These are phyloP conservation scores for Drosophila truncata DNA, from an alignment of 1,140 invertebrate species.

Conservation along the genomic window DNA sequence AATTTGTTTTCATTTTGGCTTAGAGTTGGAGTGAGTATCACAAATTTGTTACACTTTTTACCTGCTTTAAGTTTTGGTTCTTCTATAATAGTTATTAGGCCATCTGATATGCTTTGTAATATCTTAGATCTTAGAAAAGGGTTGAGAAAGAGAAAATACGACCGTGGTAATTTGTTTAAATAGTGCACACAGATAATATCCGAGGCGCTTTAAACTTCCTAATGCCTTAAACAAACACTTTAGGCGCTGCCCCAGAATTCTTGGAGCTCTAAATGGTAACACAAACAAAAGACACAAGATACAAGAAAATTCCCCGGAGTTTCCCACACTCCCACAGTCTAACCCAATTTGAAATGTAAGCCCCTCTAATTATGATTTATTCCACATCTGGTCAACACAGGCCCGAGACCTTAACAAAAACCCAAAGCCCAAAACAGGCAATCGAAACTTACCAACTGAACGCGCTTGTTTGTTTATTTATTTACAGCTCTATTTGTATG, in stretches of 20 bases:
- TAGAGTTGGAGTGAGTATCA: neutral
- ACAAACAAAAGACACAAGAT: constrained; percentile 5
- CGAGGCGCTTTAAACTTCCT: neutral
- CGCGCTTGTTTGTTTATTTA: constrained; percentile 30
- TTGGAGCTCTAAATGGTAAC: constrained; percentile 11
- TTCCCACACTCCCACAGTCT: constrained; percentile 30
- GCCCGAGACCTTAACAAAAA: constrained; percentile 14
- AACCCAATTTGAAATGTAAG: constrained; percentile 37
- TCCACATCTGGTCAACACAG: constrained; percentile 19
- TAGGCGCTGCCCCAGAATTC: constrained; percentile 13
- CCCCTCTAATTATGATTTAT: constrained; percentile 48
- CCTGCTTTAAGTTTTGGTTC: neutral
- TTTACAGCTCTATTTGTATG: constrained; percentile 66
- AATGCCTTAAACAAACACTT: constrained; percentile 23
- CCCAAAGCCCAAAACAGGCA: constrained; percentile 19
- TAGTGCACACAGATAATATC: neutral
- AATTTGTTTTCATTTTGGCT: neutral
- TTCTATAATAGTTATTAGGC: neutral
- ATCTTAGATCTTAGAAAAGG: neutral
- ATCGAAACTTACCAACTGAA: constrained; percentile 34
- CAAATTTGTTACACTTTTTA: constrained; percentile 9
- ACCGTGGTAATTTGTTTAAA: neutral
- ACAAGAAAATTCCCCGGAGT: neutral
- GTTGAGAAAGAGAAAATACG: neutral
- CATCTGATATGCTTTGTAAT: neutral